Evolutionary conservation across 1,140 invertebrate species (phyloP).

Genomic region (Lamellibrachia luymesi): DNA sequence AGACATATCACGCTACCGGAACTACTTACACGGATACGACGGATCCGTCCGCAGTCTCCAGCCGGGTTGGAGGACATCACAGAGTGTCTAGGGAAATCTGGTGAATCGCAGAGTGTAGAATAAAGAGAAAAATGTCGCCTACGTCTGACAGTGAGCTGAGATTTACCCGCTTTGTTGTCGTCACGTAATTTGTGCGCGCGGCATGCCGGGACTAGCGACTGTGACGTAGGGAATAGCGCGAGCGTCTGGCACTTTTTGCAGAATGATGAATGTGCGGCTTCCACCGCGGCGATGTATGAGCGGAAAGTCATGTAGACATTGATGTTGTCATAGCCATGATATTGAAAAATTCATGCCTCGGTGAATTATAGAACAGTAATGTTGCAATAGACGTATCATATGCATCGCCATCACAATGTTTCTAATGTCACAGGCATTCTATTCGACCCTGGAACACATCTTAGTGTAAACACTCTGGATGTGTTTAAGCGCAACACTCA

Average conservation of each 20-base stretch:
- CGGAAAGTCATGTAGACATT: neutral
- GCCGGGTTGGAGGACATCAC: neutral
- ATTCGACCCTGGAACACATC: too few relatives aligned
- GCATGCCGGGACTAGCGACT: neutral
- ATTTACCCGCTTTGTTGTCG: neutral
- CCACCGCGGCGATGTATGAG: neutral
- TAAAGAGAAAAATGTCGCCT: neutral
- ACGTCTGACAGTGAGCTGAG: neutral
- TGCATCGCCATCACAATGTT: too few relatives aligned
- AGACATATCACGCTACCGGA: neutral
- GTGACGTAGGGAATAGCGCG: neutral
- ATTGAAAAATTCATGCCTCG: too few relatives aligned
- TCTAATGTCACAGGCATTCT: too few relatives aligned
- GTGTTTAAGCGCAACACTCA: too few relatives aligned
- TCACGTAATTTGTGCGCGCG: neutral
- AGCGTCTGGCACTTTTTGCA: neutral
- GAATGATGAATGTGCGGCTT: neutral
- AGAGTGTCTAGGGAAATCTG: neutral
- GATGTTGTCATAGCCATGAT: neutral
- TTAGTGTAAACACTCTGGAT: too few relatives aligned
- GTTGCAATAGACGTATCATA: too few relatives aligned
- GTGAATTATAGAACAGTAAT: too few relatives aligned
- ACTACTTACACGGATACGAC: neutral
- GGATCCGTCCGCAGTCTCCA: neutral
- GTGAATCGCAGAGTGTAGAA: neutral